Evolutionary conservation across 1,140 invertebrate genomes (phyloP).

Genomic region (Uloborus diversus): DNA sequence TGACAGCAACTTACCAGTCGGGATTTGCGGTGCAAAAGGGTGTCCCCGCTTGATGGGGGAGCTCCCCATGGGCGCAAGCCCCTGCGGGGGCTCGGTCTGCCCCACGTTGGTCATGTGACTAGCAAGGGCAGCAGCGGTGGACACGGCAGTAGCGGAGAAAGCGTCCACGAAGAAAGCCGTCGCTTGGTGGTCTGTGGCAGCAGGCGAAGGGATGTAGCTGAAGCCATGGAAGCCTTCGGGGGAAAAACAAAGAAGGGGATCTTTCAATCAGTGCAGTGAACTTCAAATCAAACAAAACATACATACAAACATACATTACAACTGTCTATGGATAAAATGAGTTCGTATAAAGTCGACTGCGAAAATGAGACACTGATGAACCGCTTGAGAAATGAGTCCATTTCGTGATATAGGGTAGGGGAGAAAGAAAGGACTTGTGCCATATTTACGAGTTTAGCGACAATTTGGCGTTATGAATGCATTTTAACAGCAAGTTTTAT

Average conservation of each 20-base stretch:
- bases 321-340: background rate
- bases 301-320: background rate
- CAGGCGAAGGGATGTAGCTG: conserved; percentile 49
- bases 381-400: background rate
- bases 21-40: conserved; percentile 42
- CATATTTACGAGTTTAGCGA: no score
- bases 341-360: background rate
- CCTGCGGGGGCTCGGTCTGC: conserved; percentile 24
- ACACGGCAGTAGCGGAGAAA: conserved; percentile 48
- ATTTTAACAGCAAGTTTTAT: no score
- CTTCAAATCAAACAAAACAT: background rate
- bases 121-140: conserved; percentile 40
- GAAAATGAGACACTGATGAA: conserved; percentile 1
- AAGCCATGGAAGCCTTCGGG: conserved; percentile 45
- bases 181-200: conserved; percentile 38
- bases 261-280: no score
- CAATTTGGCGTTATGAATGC: no score
- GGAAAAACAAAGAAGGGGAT: no score
- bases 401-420: no score
- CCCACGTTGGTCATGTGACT: conserved; percentile 29
- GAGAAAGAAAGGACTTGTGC: no score
- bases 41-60: conserved; percentile 45
- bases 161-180: conserved; percentile 51
- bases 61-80: conserved; percentile 27
- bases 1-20: conserved; percentile 39